phyloP scores from a whole-genome alignment of 2,797 vertebrate species.

The Mus caroli region DNA sequence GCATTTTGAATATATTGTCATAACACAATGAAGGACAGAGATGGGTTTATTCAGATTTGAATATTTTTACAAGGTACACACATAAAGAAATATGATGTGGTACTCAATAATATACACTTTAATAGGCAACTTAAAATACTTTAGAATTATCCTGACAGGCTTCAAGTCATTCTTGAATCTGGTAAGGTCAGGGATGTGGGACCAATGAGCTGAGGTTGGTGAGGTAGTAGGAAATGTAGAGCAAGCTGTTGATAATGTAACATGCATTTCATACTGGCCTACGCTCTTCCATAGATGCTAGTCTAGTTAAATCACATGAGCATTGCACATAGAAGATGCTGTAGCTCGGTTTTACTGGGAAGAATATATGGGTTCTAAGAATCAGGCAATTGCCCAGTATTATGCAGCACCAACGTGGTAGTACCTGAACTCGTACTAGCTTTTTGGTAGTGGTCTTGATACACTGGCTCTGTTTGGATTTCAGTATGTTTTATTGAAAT shows the following conservation, averaged over 20 bases:
- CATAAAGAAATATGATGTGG: not conserved
- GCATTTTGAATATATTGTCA: not conserved
- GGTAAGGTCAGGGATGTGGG: not conserved
- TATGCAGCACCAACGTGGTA: not conserved
- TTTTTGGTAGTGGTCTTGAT: not conserved
- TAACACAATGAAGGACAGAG: not conserved
- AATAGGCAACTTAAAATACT: not conserved
- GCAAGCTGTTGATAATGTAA: not conserved
- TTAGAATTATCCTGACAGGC: not conserved
- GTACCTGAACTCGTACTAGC: constrained; percentile 2
- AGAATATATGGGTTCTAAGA: not conserved
- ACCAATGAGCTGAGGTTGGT: not conserved
- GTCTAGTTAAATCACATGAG: not conserved
- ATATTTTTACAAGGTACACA: not conserved
- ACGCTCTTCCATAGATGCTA: not conserved
- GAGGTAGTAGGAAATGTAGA: not conserved
- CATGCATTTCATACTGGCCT: not conserved
- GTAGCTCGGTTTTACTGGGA: constrained; percentile 11
- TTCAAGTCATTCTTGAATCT: not conserved
- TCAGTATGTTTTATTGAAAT: constrained; percentile 49
- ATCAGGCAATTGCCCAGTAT: not conserved
- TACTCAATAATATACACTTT: not conserved
- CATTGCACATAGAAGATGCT: not conserved
- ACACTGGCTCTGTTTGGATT: not conserved
- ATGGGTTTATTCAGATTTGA: not conserved